These are phyloP conservation scores for Zaprionus taronus DNA, from an alignment of 1,140 invertebrate genomes.

Conservation along the genomic window DNA sequence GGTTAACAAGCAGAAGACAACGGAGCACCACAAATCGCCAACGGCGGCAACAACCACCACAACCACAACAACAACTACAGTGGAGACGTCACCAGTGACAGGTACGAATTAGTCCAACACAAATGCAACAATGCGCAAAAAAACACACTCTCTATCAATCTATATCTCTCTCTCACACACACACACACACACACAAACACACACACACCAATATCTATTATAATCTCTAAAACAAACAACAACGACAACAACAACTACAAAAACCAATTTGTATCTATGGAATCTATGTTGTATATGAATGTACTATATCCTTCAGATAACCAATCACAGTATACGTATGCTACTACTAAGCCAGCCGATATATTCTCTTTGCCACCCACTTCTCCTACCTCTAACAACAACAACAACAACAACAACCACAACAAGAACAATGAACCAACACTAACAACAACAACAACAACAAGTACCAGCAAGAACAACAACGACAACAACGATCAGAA, in stretches of 20 bases:
- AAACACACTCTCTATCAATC: slow-evolving; percentile 17
- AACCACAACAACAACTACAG: slow-evolving; percentile 47
- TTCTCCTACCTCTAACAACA: slow-evolving; percentile 77
- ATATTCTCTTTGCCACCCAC: slow-evolving; percentile 82
- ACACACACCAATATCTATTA: slow-evolving; percentile 23
- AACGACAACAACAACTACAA: slow-evolving; percentile 35
- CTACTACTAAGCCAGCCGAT: slow-evolving; percentile 82
- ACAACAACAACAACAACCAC: slow-evolving; percentile 67
- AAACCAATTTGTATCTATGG: slow-evolving; percentile 47
- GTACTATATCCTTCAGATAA: slow-evolving; percentile 79
- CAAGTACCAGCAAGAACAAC: slow-evolving; percentile 46
- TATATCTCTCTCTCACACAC: slow-evolving; percentile 12
- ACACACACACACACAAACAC: background rate
- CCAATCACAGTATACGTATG: slow-evolving; percentile 82
- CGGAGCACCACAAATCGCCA: slow-evolving; percentile 12
- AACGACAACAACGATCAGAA: slow-evolving; percentile 38
- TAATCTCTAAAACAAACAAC: slow-evolving; percentile 25
- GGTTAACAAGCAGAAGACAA: slow-evolving; percentile 60
- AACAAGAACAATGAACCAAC: slow-evolving; percentile 66
- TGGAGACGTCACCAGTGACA: slow-evolving; percentile 62
- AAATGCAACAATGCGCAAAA: background rate
- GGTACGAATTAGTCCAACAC: slow-evolving; percentile 73
- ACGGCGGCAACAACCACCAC: slow-evolving; percentile 38
- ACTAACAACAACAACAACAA: slow-evolving; percentile 49
- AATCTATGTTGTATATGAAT: slow-evolving; percentile 78